These are phyloP conservation scores for Echinometra lucunter DNA, from an alignment of 53 echinoderm and acorn worm genomes.

Conservation along the genomic window DNA sequence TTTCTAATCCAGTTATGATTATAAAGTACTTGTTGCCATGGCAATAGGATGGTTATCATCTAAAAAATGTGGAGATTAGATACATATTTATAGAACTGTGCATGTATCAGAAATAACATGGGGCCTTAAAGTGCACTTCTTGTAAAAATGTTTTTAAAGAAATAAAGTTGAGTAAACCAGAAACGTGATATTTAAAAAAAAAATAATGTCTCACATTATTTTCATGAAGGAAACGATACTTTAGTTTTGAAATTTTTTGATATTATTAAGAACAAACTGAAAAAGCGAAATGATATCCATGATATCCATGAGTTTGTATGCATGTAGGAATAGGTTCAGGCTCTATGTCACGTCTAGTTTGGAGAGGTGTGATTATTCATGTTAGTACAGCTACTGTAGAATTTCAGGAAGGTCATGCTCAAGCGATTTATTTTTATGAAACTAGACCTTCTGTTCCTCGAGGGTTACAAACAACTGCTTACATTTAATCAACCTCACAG, in stretches of 20 bases:
- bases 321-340: too few relatives aligned
- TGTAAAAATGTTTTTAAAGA: too few relatives aligned
- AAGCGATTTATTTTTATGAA: constrained; percentile 22
- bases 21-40: background rate
- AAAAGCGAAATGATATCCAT: too few relatives aligned
- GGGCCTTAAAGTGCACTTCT: too few relatives aligned
- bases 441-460: background rate
- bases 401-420: background rate
- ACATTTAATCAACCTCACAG: constrained; percentile 53
- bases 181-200: too few relatives aligned
- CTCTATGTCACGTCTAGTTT: background rate
- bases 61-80: background rate
- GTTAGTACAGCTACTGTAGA: background rate
- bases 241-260: too few relatives aligned
- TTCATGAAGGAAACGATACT: too few relatives aligned
- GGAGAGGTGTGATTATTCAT: background rate
- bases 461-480: constrained; percentile 58
- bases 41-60: background rate
- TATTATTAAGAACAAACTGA: too few relatives aligned
- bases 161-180: too few relatives aligned
- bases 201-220: too few relatives aligned
- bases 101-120: too few relatives aligned
- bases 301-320: too few relatives aligned
- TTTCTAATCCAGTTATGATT: background rate
- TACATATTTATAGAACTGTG: background rate